phyloP scores from a whole-genome alignment of 2,797 vertebrate genomes.

The Picus viridis region DNA sequence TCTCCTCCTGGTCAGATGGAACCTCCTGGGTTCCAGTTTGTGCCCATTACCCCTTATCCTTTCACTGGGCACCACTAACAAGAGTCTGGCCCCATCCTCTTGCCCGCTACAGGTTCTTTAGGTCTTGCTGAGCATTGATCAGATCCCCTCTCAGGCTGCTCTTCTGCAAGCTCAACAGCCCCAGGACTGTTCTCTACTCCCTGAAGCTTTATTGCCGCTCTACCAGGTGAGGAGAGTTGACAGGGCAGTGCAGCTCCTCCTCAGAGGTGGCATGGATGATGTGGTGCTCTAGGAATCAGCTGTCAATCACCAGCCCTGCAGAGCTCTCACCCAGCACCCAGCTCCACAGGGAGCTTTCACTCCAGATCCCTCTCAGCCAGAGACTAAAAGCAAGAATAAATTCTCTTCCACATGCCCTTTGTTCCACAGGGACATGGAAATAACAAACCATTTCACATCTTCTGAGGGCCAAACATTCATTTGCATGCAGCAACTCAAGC shows the following conservation, averaged over 20 bases:
- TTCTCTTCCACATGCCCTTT: not conserved
- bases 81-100: not conserved
- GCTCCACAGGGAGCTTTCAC: accelerated
- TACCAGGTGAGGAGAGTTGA: accelerated
- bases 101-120: not conserved
- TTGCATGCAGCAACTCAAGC: not conserved
- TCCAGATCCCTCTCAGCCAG: accelerated
- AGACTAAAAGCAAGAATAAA: not conserved
- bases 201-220: not conserved
- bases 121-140: not conserved
- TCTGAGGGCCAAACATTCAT: not conserved
- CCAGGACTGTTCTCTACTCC: not conserved
- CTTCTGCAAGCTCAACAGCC: not conserved
- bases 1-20: too few species aligned
- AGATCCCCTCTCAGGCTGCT: not conserved
- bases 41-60: too few species aligned
- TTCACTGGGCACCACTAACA: too few species aligned
- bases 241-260: accelerated
- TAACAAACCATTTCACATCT: not conserved
- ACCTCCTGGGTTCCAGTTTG: too few species aligned
- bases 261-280: accelerated
- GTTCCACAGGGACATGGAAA: not conserved
- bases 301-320: not conserved
- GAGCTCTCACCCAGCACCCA: not conserved
- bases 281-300: accelerated